A percentile compares a stretch with the other conserved stretches of the same genome.
phyloP scores from a whole-genome alignment of 1,140 invertebrate genomes.

The Phthorimaea operculella region DNA sequence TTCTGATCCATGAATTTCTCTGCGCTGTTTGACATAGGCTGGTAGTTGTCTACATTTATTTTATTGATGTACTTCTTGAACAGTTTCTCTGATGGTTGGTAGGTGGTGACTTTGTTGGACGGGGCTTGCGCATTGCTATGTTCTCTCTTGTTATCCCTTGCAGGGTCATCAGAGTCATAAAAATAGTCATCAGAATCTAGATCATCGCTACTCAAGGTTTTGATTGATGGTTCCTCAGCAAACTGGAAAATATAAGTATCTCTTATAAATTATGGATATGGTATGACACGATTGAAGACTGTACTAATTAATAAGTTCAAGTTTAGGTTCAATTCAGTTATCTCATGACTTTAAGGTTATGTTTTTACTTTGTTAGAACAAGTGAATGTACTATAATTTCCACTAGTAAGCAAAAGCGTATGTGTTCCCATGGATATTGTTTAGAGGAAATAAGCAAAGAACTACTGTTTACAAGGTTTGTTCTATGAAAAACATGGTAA shows the following conservation, averaged over 20 bases:
- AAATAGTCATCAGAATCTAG: conserved; percentile 55
- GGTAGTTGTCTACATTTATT: conserved; percentile 88
- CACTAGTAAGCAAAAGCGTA: too few species aligned
- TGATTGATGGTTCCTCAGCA: conserved; percentile 36
- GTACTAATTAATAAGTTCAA: too few species aligned
- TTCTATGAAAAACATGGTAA: background rate
- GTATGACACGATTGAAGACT: too few species aligned
- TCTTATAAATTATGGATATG: background rate
- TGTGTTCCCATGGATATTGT: too few species aligned
- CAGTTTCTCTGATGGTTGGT: conserved; percentile 84
- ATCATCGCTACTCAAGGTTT: conserved; percentile 38
- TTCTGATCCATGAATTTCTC: conserved; percentile 76
- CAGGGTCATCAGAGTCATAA: conserved; percentile 56
- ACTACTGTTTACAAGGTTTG: too few species aligned
- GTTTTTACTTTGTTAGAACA: too few species aligned
- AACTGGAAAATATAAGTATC: conserved; percentile 32
- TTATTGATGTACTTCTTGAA: conserved; percentile 82
- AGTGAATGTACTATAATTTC: too few species aligned
- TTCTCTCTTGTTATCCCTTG: conserved; percentile 31
- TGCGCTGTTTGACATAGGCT: conserved; percentile 74
- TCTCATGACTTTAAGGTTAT: too few species aligned
- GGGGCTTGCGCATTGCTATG: conserved; percentile 67
- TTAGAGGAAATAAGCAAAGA: too few species aligned
- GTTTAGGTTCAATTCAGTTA: too few species aligned
- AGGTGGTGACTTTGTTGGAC: conserved; percentile 75